Evolutionary conservation across 2,113 vertebrate species (phyloP), one percentile per base, ranked within the genome.

Genomic region (Spermophilus dauricus): DNA sequence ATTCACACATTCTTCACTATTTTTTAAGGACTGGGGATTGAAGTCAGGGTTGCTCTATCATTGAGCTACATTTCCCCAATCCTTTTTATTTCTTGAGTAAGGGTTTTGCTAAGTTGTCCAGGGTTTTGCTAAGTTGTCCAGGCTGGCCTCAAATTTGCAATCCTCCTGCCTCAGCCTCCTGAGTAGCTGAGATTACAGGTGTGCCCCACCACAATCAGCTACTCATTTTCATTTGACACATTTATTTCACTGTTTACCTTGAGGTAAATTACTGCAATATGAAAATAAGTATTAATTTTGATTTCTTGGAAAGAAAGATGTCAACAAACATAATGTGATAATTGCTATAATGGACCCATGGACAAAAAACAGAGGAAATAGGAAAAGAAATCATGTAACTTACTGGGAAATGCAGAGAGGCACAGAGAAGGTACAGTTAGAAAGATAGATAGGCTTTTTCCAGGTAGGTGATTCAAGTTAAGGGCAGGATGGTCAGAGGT

Each of bases 261-360:
- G n/a, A 95, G 34, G 24, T 22, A 78, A 86, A 10, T 30, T 26
- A 51, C 12, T 42, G 1, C 34, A 56, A 67, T 48, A 70, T 37
- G 6, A 26, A 91, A 88, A 73, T 53, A 84, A 94, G 24, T 37
- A 67, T 18, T 10, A 39, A 53, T 75, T 91, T 86, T 48, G 0
- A 90, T 92, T 91, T 95, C 10, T 76, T 90, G 4, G 70, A 78
- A 82, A 61, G 51, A 70, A 95, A 89, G 42, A 88, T 65, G 24
- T 45, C 72, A 90, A 73, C 8, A 94, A 70, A 75, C 53, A 63
- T 37, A 75, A 81, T 56, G 51, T 37, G 18, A 42, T 51, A 70
- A 73, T 34, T 32, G 32, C 13, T 86, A 26, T 90, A 80, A 58
- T 58, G 30, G 32, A 58, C 32, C 28, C 69, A n/a, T 32, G 11